A percentile compares a stretch with the other conserved stretches of the same genome.
Evolutionary conservation across 2,888 invertebrate species (phyloP).

Genomic region (Xanthorhoe designata): DNA sequence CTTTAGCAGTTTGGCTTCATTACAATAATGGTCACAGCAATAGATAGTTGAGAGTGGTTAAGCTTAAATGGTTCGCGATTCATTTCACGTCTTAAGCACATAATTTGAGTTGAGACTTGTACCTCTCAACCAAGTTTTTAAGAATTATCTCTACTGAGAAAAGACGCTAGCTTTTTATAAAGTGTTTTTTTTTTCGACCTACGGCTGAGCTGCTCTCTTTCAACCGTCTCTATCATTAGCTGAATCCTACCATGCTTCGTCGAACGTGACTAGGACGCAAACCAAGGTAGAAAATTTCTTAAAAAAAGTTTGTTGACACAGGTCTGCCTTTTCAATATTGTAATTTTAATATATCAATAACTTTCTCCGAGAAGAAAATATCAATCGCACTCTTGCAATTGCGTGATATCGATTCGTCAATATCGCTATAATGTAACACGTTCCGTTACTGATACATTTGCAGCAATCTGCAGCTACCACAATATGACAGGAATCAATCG

Average conservation of each 20-base stretch:
- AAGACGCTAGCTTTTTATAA: neutral
- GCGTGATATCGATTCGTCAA: constrained; percentile 17
- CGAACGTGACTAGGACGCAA: too few species aligned
- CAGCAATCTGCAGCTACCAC: constrained; percentile 42
- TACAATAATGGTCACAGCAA: constrained; percentile 45
- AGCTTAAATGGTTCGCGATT: constrained; percentile 45
- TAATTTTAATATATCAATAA: constrained; percentile 8
- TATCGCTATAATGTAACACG: constrained; percentile 24
- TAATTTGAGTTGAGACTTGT: constrained; percentile 39
- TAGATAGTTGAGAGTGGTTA: constrained; percentile 28
- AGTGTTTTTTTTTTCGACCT: neutral
- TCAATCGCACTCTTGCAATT: constrained; percentile 13
- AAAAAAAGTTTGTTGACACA: neutral
- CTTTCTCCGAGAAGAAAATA: constrained; percentile 1
- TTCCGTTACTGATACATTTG: constrained; percentile 34
- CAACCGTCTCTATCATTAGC: too few species aligned
- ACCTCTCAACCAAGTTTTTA: constrained; percentile 3
- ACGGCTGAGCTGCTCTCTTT: too few species aligned
- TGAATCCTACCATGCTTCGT: too few species aligned
- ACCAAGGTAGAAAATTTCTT: too few species aligned
- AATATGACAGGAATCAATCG: constrained; percentile 46
- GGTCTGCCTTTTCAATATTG: neutral
- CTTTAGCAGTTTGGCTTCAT: constrained; percentile 35
- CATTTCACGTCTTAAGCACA: constrained; percentile 49
- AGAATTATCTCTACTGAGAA: neutral